Percentiles rank a stretch among this genome's conserved stretches.
Evolutionary conservation across 2,888 invertebrate genomes (phyloP).

Genomic region (Temnothorax rugatulus): DNA sequence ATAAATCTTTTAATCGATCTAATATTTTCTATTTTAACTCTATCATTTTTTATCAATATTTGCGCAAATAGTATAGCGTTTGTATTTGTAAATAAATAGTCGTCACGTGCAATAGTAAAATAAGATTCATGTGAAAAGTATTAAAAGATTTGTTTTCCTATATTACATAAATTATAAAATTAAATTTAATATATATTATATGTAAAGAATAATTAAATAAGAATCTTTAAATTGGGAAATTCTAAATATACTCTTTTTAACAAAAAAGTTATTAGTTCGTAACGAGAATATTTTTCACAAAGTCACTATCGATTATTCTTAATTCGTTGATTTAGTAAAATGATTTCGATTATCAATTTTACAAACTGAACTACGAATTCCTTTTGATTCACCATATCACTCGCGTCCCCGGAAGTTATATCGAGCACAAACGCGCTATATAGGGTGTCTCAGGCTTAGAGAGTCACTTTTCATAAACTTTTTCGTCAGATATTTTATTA

Average conservation of each 20-base stretch:
- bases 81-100: not conserved
- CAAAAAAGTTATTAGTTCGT: not conserved
- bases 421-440: not conserved
- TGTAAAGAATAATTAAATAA: not conserved
- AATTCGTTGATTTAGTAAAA: not conserved
- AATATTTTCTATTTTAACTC: not conserved
- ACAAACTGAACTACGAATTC: not conserved
- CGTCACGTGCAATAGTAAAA: not conserved
- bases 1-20: not conserved
- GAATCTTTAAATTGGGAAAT: not conserved
- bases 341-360: conserved; percentile 9
- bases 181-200: not conserved
- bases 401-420: not conserved
- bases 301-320: not conserved
- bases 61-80: not conserved
- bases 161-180: not conserved
- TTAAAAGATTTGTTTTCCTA: not conserved
- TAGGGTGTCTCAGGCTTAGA: not conserved
- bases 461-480: not conserved
- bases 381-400: conserved; percentile 1
- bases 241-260: not conserved
- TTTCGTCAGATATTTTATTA: not conserved
- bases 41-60: not conserved
- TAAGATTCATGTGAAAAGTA: not conserved
- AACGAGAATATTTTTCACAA: not conserved